phyloP scores from a whole-genome alignment of 2,888 invertebrate species.

The Apodemia mormo region DNA sequence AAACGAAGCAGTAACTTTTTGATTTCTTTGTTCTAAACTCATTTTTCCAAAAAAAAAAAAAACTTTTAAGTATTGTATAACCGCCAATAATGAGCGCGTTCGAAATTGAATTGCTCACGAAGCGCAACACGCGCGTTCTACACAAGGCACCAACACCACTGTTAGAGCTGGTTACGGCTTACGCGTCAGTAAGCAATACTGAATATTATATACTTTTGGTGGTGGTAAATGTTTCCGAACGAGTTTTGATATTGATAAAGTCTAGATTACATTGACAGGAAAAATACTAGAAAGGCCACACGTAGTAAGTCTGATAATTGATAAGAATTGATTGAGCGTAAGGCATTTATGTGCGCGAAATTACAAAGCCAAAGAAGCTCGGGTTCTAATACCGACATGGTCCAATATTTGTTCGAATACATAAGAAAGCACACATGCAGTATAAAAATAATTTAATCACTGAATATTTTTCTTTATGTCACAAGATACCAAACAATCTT shows the following conservation, averaged over 20 bases:
- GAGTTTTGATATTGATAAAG: constrained; percentile 8
- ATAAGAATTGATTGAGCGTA: background rate
- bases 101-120: constrained; percentile 46
- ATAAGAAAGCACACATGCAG: too few species aligned
- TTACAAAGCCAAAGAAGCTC: background rate
- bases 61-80: constrained; percentile 41
- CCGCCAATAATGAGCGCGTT: constrained; percentile 53
- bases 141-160: constrained; percentile 54
- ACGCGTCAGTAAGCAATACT: background rate
- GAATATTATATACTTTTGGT: background rate
- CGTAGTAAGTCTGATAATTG: background rate
- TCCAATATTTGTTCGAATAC: too few species aligned
- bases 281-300: background rate
- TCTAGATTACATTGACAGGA: constrained; percentile 6
- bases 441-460: too few species aligned
- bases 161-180: constrained; percentile 15
- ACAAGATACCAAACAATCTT: too few species aligned
- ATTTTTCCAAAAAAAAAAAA: constrained; percentile 49
- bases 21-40: constrained; percentile 71
- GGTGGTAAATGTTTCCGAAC: constrained; percentile 6
- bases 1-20: constrained; percentile 70
- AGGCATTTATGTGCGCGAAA: background rate
- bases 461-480: too few species aligned
- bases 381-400: background rate
- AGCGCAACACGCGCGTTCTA: constrained; percentile 56